These are phyloP conservation scores for Dinoponera quadriceps DNA, from an alignment of 1,140 invertebrate species.

Conservation along the genomic window DNA sequence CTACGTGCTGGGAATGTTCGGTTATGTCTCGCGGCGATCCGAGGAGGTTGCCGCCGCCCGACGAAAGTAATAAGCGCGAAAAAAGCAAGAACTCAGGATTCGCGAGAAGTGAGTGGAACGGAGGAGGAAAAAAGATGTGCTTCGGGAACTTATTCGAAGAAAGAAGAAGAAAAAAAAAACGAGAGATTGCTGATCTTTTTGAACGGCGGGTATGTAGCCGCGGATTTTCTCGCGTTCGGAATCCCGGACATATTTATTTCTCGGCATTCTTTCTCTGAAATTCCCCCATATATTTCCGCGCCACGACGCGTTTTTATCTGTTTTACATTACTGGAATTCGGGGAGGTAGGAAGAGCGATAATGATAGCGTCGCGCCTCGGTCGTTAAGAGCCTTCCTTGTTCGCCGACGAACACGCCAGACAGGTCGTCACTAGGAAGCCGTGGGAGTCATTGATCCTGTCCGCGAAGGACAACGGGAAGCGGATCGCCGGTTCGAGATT, in stretches of 20 bases:
- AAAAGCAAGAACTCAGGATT: neutral
- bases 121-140: neutral
- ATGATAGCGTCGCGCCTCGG: neutral
- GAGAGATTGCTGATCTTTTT: too few species aligned
- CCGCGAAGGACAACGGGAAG: slow-evolving; percentile 26
- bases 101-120: neutral
- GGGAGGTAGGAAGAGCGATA: neutral
- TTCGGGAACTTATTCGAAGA: too few species aligned
- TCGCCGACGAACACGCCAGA: neutral
- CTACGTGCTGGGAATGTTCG: slow-evolving; percentile 34
- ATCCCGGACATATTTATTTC: too few species aligned
- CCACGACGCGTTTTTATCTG: too few species aligned
- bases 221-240: too few species aligned
- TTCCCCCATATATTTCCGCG: too few species aligned
- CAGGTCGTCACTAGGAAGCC: slow-evolving; percentile 6
- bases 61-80: neutral
- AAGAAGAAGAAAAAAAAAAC: too few species aligned
- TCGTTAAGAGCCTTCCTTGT: slow-evolving; percentile 9
- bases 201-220: too few species aligned
- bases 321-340: neutral
- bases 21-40: slow-evolving; percentile 23
- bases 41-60: neutral
- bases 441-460: slow-evolving; percentile 31
- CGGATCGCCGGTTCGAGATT: neutral
- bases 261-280: too few species aligned